A percentile compares a stretch with the other conserved stretches of the same genome.
phyloP scores from a whole-genome alignment of 2,888 invertebrate species.

The Drosophila leonis region DNA sequence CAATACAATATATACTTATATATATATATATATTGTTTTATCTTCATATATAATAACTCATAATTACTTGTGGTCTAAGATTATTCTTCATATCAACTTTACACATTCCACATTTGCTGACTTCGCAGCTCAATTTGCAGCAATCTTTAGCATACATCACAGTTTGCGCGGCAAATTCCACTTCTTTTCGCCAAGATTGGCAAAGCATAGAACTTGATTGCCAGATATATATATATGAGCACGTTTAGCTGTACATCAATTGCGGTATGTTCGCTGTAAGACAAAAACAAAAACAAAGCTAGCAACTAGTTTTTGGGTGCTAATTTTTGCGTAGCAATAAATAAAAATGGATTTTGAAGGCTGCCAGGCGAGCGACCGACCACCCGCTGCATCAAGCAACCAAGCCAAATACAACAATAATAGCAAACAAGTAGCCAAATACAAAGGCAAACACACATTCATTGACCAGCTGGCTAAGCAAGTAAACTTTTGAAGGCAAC shows the following conservation, averaged over 20 bases:
- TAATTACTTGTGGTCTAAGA: conserved; percentile 11
- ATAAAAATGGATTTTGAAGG: conserved; percentile 64
- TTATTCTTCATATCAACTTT: conserved; percentile 20
- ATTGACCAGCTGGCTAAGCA: conserved; percentile 43
- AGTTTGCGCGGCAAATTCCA: conserved; percentile 37
- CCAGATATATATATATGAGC: conserved; percentile 38
- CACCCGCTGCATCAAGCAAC: conserved; percentile 20
- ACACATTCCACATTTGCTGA: conserved; percentile 30
- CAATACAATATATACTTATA: neutral
- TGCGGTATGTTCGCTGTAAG: conserved; percentile 33
- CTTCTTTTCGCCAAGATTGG: conserved; percentile 34
- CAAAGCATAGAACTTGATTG: conserved; percentile 62
- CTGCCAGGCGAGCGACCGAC: conserved; percentile 15
- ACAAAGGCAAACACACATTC: conserved; percentile 34
- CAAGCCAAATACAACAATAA: conserved; percentile 1
- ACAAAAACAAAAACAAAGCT: conserved; percentile 9
- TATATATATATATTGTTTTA: neutral
- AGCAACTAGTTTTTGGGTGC: conserved; percentile 32
- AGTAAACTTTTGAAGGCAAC: conserved; percentile 43
- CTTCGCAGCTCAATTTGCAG: conserved; percentile 10
- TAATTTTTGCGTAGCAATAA: conserved; percentile 64
- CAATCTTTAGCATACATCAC: conserved; percentile 43
- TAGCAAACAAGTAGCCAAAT: conserved; percentile 6
- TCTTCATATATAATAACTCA: no score
- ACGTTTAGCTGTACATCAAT: conserved; percentile 13